These are phyloP conservation scores for Drosophila grimshawi DNA, from an alignment of 1,140 invertebrate species.

Conservation along the genomic window DNA sequence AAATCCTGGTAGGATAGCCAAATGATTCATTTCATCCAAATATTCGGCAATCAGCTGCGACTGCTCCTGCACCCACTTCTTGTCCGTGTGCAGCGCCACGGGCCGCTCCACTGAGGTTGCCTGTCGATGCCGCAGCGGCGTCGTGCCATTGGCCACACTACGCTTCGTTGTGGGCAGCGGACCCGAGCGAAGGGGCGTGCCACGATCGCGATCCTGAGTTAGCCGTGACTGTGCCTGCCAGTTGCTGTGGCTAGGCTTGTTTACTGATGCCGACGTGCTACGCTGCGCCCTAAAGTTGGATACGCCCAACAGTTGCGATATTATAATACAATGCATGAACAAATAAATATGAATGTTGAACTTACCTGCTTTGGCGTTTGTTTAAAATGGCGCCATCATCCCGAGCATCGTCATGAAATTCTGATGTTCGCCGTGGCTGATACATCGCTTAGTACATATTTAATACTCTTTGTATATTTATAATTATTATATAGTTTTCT, in stretches of 20 bases:
- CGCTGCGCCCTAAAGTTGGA: conserved; percentile 16
- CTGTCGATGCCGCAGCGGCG: conserved; percentile 42
- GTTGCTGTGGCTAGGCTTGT: neutral
- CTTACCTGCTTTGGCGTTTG: conserved; percentile 59
- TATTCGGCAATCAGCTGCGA: conserved; percentile 65
- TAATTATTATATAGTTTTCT: neutral
- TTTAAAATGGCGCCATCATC: conserved; percentile 41
- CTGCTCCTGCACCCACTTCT: conserved; percentile 79
- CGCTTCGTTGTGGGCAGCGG: conserved; percentile 41
- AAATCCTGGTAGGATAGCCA: conserved; percentile 26
- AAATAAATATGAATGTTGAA: neutral
- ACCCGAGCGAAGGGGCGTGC: conserved; percentile 29
- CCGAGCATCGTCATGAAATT: conserved; percentile 61
- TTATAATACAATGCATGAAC: neutral
- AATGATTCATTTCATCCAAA: conserved; percentile 35
- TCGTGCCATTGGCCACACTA: conserved; percentile 23
- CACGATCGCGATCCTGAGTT: conserved; percentile 15
- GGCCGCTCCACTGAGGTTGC: conserved; percentile 59
- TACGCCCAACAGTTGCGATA: neutral
- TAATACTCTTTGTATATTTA: neutral
- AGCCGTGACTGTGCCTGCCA: conserved; percentile 9
- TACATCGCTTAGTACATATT: conserved; percentile 36
- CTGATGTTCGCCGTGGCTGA: conserved; percentile 63
- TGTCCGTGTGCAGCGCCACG: conserved; percentile 61
- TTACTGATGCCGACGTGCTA: conserved; percentile 1